Evolutionary conservation across 2,113 vertebrate genomes (phyloP), one percentile per base, ranked within the genome.

Genomic region (Ctenomys sociabilis): DNA sequence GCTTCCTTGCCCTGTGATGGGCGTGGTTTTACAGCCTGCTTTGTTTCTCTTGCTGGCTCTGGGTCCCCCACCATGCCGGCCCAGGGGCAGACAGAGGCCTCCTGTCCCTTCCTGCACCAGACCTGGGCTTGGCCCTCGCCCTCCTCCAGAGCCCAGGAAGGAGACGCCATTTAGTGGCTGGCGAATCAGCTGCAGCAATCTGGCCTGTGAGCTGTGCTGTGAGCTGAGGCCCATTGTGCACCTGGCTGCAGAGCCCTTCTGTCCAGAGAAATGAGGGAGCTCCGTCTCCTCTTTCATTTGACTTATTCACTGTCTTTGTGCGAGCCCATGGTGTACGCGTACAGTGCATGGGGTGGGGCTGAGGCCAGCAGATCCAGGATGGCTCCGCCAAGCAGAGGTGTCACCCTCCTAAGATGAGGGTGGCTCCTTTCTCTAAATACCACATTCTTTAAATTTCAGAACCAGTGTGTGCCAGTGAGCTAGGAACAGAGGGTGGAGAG

Each of bases 401-500:
- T 68, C 32, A 17, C 32, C 68, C 52, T 85, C 8, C 9, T 78
- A 32, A 91, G 57, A 78, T 22, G 9, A 14, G 64, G 54, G 35
- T 49, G 61, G 63, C 43, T 49, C 68, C 82, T 37, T 49, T 63
- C 83, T 89, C 75, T 59, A 57, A 54, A 52, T 19, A 63, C 54
- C 43, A 92, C 95, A 57, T 11, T 32, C 95, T 97, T 96, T 89
- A 81, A 64, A 73, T 70, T 66, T 83, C 40, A 73, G 66, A 77
- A 77, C 13, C 14, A 52, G 84, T 89, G 70, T 21, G 64, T 73
- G 89, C 52, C 59, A 45, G 32, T 85, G 49, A 80, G 22, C 73
- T 37, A 78, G 75, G 8, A 0, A 32, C 54, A 35, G 61, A 68
- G 64, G 17, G 57, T 28, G 35, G 54, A 32, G 28, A 77, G 59